A percentile compares a stretch with the other conserved stretches of the same genome.
Conservation (phyloP, 2,797 vertebrate species). For the Notamacropus eugenii region DNA sequence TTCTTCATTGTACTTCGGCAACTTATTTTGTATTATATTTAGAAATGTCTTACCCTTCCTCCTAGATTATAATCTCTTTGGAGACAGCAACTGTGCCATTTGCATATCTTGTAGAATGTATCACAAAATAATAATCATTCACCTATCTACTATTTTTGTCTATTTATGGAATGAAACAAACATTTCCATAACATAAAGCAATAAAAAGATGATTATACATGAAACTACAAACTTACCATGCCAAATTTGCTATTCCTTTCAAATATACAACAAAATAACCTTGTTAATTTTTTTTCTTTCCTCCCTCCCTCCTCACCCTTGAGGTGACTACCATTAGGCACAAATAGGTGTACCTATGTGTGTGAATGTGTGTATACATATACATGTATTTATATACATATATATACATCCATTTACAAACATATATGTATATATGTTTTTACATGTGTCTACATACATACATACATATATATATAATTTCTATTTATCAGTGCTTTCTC, state of each 20-base stretch:
- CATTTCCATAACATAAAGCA: not conserved
- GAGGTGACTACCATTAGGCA: not conserved
- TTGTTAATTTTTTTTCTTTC: not conserved
- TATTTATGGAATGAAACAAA: not conserved
- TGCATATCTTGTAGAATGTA: not conserved
- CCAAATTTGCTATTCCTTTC: not conserved
- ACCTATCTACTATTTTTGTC: not conserved
- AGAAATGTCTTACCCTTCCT: not conserved
- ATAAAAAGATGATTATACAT: not conserved
- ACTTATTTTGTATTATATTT: not conserved
- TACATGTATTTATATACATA: no score
- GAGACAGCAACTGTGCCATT: not conserved
- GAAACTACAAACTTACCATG: not conserved
- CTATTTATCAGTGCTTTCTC: not conserved
- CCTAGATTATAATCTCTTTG: not conserved
- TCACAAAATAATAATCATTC: not conserved
- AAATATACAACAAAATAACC: not conserved
- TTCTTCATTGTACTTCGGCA: not conserved
- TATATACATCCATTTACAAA: no score
- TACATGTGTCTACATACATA: no score
- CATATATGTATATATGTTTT: no score
- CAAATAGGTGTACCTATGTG: not conserved
- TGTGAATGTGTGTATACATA: no score
- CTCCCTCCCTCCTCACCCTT: not conserved
- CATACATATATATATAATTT: not conserved